These are phyloP conservation scores for Eustalomyia histrio DNA, from an alignment of 2,888 invertebrate genomes.

Conservation along the genomic window DNA sequence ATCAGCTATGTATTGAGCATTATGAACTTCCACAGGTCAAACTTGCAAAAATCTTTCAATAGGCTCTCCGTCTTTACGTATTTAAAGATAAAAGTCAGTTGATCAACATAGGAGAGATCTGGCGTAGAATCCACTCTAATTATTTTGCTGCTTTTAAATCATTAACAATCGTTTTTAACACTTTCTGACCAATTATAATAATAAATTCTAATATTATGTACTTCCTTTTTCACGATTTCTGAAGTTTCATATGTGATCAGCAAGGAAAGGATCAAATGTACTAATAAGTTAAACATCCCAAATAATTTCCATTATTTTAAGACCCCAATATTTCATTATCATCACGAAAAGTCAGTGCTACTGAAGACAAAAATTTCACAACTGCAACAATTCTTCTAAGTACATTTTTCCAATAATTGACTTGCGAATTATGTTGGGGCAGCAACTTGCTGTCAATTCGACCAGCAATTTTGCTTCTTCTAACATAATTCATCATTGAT, in stretches of 20 bases:
- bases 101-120: too few species aligned
- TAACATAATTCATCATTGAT: too few species aligned
- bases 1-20: slow-evolving; percentile 17
- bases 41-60: slow-evolving; percentile 18
- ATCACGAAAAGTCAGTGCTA: slow-evolving; percentile 9
- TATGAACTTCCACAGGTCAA: not conserved
- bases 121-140: too few species aligned
- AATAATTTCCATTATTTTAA: slow-evolving; percentile 11
- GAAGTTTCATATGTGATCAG: too few species aligned
- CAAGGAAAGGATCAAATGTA: too few species aligned
- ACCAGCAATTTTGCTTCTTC: too few species aligned
- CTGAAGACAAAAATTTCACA: not conserved
- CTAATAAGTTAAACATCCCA: slow-evolving; percentile 14
- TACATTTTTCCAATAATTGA: not conserved
- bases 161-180: not conserved
- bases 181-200: slow-evolving; percentile 15
- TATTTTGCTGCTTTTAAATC: too few species aligned
- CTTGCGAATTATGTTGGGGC: not conserved
- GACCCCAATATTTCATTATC: too few species aligned
- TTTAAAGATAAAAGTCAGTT: slow-evolving; percentile 14
- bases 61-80: slow-evolving; percentile 26
- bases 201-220: slow-evolving; percentile 30
- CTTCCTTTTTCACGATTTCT: slow-evolving; percentile 25
- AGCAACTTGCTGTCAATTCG: not conserved
- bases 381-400: not conserved